Conservation (phyloP, 2,113 vertebrate genomes). For the Cryptomyrus ogoouensis region DNA sequence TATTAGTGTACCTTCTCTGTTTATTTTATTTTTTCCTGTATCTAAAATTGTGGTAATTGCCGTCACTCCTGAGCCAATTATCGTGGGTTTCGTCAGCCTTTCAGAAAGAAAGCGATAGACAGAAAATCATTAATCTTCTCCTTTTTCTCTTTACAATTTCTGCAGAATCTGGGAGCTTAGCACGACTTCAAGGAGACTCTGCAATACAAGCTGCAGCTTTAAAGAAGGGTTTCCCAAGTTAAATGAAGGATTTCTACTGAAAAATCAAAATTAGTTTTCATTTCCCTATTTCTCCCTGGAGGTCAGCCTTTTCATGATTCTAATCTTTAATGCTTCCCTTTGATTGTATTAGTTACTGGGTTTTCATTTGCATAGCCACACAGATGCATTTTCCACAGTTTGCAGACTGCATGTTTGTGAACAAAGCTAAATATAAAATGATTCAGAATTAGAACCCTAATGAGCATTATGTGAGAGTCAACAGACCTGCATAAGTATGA, state of each 20-base stretch:
- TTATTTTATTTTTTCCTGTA: background rate
- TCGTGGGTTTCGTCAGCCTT: constrained; percentile 18
- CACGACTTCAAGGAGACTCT: background rate
- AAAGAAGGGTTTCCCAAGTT: background rate
- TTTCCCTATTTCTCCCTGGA: background rate
- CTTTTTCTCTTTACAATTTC: constrained; percentile 16
- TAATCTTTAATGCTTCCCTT: background rate
- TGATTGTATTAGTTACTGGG: background rate
- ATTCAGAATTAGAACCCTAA: background rate
- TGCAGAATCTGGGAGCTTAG: constrained; percentile 10
- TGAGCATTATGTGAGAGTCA: background rate
- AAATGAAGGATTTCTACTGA: background rate
- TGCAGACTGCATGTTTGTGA: background rate
- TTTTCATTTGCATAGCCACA: background rate
- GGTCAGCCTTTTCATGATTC: background rate
- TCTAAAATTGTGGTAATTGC: constrained; percentile 15
- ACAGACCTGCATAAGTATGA: background rate
- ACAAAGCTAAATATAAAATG: background rate
- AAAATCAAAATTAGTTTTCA: background rate
- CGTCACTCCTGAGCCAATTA: constrained; percentile 21
- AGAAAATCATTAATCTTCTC: constrained; percentile 31
- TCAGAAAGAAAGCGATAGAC: constrained; percentile 3
- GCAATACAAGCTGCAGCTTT: background rate
- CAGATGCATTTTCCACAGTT: background rate
- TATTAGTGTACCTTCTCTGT: background rate